These are phyloP conservation scores for Linepithema humile DNA, from an alignment of 1,140 invertebrate genomes.

Conservation along the genomic window DNA sequence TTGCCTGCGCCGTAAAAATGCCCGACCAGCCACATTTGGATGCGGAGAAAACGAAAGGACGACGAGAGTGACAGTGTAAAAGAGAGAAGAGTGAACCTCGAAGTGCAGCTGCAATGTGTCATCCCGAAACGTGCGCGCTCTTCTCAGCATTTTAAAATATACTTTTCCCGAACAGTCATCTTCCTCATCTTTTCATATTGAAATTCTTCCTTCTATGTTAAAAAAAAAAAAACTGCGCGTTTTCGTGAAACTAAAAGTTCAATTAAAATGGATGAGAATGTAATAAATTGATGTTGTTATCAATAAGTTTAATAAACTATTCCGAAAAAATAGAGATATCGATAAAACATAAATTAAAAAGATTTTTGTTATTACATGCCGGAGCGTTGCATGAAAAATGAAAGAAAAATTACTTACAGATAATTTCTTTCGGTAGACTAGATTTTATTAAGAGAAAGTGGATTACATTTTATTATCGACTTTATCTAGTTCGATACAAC, in stretches of 20 bases:
- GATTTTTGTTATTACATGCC: no score
- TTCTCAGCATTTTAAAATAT: background rate
- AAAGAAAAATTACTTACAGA: background rate
- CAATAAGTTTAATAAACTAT: no score
- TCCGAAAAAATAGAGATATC: no score
- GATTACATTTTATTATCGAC: conserved; percentile 13
- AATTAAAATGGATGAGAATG: no score
- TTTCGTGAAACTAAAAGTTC: no score
- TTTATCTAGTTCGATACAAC: conserved; percentile 1
- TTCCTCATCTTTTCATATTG: background rate
- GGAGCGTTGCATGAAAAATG: no score
- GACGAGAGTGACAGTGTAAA: conserved; percentile 59
- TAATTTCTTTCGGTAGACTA: background rate
- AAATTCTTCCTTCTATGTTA: no score
- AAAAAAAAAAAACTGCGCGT: no score
- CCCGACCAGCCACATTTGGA: conserved; percentile 45
- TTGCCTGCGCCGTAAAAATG: conserved; percentile 54
- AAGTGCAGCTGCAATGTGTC: background rate
- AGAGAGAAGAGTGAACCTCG: background rate
- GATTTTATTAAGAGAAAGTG: conserved; percentile 15
- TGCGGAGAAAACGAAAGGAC: conserved; percentile 59
- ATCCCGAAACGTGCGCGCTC: background rate
- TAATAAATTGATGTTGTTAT: no score
- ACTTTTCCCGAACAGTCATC: background rate
- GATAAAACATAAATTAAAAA: no score